Evolutionary conservation across 2,113 vertebrate species (phyloP).

Genomic region (Amblyornis subalaris): DNA sequence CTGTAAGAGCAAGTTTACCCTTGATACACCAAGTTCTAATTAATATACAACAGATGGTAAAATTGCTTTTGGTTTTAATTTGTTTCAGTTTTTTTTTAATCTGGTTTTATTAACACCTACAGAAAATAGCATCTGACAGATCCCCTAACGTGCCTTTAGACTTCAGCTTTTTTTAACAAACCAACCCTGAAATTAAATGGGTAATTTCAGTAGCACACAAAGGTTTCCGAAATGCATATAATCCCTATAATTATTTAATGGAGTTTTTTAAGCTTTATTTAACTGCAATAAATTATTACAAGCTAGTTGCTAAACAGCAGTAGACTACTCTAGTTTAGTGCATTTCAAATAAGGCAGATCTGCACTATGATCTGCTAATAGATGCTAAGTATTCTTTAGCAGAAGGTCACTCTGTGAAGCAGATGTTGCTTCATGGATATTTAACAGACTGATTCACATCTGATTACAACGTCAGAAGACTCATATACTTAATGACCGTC

Average conservation of each 20-base stretch:
- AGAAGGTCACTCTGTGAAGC: slow-evolving; percentile 95
- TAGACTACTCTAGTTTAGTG: slow-evolving; percentile 67
- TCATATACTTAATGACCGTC: slow-evolving; percentile 96
- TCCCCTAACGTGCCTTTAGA: slow-evolving; percentile 70
- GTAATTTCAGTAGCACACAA: slow-evolving; percentile 72
- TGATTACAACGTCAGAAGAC: slow-evolving; percentile 93
- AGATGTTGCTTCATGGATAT: slow-evolving; percentile 96
- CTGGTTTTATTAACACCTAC: slow-evolving; percentile 80
- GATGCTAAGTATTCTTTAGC: slow-evolving; percentile 87
- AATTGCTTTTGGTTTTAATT: slow-evolving; percentile 79
- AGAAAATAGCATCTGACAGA: slow-evolving; percentile 76
- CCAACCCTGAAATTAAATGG: slow-evolving; percentile 79
- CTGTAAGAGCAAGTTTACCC: slow-evolving; percentile 75
- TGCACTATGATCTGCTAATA: slow-evolving; percentile 76
- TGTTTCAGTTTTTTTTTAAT: slow-evolving; percentile 69
- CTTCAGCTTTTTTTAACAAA: slow-evolving; percentile 74
- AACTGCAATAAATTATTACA: slow-evolving; percentile 78
- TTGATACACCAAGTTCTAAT: slow-evolving; percentile 76
- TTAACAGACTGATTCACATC: slow-evolving; percentile 95
- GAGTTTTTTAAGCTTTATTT: slow-evolving; percentile 78
- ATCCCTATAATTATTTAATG: slow-evolving; percentile 81
- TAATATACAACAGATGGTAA: slow-evolving; percentile 83
- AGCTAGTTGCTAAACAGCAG: slow-evolving; percentile 74
- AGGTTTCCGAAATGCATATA: slow-evolving; percentile 73
- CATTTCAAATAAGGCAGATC: slow-evolving; percentile 74